Evolutionary conservation across 1,140 invertebrate species (phyloP), one percentile per base, ranked within the genome.

Genomic region (Trialeurodes vaporariorum): DNA sequence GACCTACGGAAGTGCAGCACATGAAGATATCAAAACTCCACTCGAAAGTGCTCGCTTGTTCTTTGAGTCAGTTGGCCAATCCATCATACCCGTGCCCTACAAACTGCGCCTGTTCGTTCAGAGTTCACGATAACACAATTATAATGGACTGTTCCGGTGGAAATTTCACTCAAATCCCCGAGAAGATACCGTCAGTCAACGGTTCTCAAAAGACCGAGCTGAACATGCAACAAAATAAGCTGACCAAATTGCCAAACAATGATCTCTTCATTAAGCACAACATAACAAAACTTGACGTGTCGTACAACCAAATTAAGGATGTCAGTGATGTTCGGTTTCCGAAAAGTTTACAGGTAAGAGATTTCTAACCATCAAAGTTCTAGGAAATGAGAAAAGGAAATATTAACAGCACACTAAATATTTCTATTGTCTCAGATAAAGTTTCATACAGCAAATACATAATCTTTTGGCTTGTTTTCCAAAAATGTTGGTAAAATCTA

Each of bases 71-170:
- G 0, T 59, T 79, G 2, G 64, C 70, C 25, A 71, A 72, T 23
- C 72, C 71, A n/a, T 12, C 66, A 1, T 67, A 70, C 70, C 17
- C 67, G 9, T 85, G 84, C 70, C 81, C 83, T 0, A 27, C 72
- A 0, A 61, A 68, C 1, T 87, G 85, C 67, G 65, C 61, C 0
- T 86, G 84, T 68, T 73, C 70, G 65, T 72, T 78, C 1, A 76
- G 80, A 62, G 77, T 78, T 17, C 72, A 73, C 25, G 79, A 83
- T 63, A 68, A 70, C 5, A 74, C 79, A 0, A 71, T 81, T 11
- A 67, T 84, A 21, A 72, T 86, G 0, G 76, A 86, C 68, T 87
- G 86, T 69, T 77, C 80, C 0, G 70, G 78, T 59, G 73, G 68
- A 24, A 76, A 79, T 26, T 68, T 83, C 0, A 75, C 68, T 2